Evolutionary conservation across 1,140 invertebrate genomes (phyloP).

Genomic region (Tetragnatha versicolor): DNA sequence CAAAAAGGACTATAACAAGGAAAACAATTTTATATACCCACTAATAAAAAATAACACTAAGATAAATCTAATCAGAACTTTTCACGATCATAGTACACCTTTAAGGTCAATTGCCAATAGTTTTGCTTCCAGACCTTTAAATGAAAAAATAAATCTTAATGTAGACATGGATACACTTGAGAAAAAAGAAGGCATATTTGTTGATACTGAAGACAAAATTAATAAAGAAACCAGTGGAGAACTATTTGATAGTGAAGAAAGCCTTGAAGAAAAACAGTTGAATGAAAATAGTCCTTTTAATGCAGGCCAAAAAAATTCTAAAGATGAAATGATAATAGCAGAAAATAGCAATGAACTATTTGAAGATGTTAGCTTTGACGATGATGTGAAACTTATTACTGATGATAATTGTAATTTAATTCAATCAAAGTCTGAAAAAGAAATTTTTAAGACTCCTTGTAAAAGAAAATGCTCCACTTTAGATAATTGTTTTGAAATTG

Average conservation of each 20-base stretch:
- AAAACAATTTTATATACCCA: too few species aligned
- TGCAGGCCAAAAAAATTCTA: neutral
- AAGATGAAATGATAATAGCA: neutral
- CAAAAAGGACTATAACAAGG: too few species aligned
- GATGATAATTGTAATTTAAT: neutral
- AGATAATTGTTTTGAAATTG: neutral
- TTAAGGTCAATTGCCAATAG: neutral
- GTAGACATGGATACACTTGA: neutral
- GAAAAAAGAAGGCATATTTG: neutral
- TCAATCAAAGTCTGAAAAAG: neutral
- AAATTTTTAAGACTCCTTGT: neutral
- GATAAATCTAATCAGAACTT: too few species aligned
- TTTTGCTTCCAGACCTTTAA: neutral
- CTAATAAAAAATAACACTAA: too few species aligned
- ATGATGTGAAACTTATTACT: neutral
- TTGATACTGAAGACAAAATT: neutral
- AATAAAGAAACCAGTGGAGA: slow-evolving; percentile 32
- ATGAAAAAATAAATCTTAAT: neutral
- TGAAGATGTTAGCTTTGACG: slow-evolving; percentile 9
- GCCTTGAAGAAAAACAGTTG: neutral
- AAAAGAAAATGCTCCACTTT: neutral
- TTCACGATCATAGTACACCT: neutral
- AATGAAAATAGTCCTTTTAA: neutral
- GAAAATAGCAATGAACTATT: slow-evolving; percentile 29
- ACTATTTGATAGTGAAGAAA: slow-evolving; percentile 29